Evolutionary conservation across 2,113 vertebrate species (phyloP).

Genomic region (Peromyscus polionotus): DNA sequence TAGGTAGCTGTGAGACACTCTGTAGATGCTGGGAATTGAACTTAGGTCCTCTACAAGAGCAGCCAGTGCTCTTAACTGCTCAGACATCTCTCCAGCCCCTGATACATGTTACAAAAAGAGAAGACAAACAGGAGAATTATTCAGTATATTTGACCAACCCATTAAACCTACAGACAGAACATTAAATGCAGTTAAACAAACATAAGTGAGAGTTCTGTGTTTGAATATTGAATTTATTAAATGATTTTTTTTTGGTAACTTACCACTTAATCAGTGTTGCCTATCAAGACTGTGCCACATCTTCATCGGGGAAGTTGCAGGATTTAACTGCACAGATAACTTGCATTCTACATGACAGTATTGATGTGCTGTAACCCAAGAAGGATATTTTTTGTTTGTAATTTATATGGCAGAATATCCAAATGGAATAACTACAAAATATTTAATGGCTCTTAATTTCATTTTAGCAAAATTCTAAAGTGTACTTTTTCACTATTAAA

Average conservation of each 20-base stretch:
- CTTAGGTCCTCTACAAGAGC: background rate
- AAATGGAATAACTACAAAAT: background rate
- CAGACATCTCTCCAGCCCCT: background rate
- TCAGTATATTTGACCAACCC: background rate
- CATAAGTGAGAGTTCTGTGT: background rate
- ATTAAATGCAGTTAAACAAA: background rate
- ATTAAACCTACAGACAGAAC: background rate
- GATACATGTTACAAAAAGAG: background rate
- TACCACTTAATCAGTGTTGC: background rate
- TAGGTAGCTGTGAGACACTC: background rate
- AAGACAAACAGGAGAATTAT: background rate
- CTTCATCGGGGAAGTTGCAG: background rate
- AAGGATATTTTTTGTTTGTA: background rate
- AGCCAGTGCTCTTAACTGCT: background rate
- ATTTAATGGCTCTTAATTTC: slow-evolving; percentile 40
- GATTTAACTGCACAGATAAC: slow-evolving; percentile 33
- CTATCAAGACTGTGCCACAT: background rate
- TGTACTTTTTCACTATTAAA: background rate
- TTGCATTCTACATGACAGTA: background rate
- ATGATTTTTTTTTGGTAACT: background rate
- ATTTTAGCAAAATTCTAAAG: slow-evolving; percentile 53
- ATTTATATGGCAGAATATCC: background rate
- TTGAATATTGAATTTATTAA: slow-evolving; percentile 13
- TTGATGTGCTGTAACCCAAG: background rate
- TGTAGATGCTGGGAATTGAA: background rate